Conservation (phyloP, 2,113 vertebrate genomes). For the Dipodomys merriami region DNA sequence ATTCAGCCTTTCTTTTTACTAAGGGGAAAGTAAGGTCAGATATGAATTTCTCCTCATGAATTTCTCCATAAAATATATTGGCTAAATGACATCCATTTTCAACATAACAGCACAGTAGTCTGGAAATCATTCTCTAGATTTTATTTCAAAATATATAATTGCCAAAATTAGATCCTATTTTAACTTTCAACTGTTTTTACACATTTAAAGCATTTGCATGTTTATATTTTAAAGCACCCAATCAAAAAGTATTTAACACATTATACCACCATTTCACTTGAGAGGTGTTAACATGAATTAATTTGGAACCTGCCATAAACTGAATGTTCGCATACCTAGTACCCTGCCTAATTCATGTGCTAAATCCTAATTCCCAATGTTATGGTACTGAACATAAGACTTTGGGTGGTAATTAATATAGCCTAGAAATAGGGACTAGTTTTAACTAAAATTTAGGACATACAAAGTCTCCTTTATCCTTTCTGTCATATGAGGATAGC, state of each 20-base stretch:
- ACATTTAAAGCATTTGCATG: background rate
- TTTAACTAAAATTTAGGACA: background rate
- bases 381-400: background rate
- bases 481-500: background rate
- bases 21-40: background rate
- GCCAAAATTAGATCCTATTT: slow-evolving; percentile 27
- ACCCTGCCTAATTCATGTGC: background rate
- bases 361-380: background rate
- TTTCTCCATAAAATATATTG: background rate
- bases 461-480: background rate
- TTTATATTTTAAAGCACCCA: background rate
- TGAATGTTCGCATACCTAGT: background rate
- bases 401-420: background rate
- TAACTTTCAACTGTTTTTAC: slow-evolving; percentile 19
- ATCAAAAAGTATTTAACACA: background rate
- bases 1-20: slow-evolving; percentile 18
- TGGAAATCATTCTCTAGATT: slow-evolving; percentile 27
- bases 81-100: background rate
- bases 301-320: background rate
- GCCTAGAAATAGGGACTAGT: background rate
- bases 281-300: slow-evolving; percentile 24
- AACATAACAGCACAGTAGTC: slow-evolving; percentile 19
- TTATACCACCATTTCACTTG: slow-evolving; percentile 1
- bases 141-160: background rate
- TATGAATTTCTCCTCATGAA: background rate